phyloP scores from a whole-genome alignment of 2,888 invertebrate genomes.

The Tenthredo scrophulariae region DNA sequence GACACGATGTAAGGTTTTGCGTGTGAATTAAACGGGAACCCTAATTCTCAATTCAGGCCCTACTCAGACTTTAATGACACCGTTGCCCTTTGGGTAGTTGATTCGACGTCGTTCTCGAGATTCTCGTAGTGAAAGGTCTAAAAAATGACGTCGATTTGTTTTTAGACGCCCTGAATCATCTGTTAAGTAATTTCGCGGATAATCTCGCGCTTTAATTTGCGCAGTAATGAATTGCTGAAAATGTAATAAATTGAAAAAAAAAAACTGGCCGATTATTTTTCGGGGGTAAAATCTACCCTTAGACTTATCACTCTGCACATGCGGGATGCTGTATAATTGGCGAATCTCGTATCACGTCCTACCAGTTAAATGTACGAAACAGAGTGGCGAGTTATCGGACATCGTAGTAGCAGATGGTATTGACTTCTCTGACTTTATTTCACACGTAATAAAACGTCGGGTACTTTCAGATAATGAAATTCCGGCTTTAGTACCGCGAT shows the following conservation, averaged over 20 bases:
- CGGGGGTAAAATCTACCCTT: neutral
- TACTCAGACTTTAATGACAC: neutral
- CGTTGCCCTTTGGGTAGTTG: neutral
- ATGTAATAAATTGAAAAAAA: no score
- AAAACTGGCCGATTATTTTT: neutral
- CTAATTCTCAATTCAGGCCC: neutral
- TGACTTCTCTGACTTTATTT: constrained; percentile 13
- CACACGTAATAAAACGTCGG: constrained; percentile 21
- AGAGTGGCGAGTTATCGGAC: neutral
- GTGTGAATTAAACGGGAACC: neutral
- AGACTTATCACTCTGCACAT: neutral
- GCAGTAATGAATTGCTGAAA: neutral
- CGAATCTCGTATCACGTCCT: constrained; percentile 1
- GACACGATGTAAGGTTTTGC: neutral
- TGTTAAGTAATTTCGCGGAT: neutral
- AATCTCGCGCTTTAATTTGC: neutral
- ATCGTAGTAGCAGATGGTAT: constrained; percentile 22
- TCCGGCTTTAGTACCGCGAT: constrained; percentile 23
- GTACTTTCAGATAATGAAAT: constrained; percentile 35
- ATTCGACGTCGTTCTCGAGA: neutral
- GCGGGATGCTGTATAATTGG: neutral
- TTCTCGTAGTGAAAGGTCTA: neutral
- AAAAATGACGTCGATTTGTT: neutral
- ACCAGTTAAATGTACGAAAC: constrained; percentile 16
- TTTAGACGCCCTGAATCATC: no score